phyloP scores from a whole-genome alignment of 2,797 vertebrate genomes.

The Ibycter americanus region DNA sequence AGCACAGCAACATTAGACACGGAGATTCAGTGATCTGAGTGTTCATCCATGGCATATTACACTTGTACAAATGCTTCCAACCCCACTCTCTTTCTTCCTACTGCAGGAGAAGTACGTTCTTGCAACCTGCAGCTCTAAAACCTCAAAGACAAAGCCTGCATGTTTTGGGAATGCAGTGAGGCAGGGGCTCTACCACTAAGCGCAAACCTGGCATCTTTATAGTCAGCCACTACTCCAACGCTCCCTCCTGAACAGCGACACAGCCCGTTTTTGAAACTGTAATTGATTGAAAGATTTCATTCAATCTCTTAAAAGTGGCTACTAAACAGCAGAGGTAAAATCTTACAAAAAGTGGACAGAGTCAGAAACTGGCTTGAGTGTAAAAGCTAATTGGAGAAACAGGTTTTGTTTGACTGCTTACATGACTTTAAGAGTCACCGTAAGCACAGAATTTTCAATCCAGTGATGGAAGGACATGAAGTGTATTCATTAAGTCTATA shows the following conservation, averaged over 20 bases:
- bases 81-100: background rate
- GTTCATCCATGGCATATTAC: rapidly evolving
- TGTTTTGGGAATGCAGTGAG: background rate
- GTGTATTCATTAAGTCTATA: background rate
- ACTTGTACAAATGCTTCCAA: background rate
- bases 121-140: background rate
- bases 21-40: background rate
- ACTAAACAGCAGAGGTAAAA: background rate
- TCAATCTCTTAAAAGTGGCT: background rate
- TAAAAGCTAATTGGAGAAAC: background rate
- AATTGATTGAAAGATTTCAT: background rate
- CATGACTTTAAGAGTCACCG: background rate
- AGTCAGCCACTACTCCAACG: background rate
- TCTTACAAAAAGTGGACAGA: background rate
- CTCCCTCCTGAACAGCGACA: background rate
- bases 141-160: background rate
- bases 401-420: background rate
- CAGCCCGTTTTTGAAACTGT: rapidly evolving
- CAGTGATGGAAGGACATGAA: background rate
- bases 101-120: background rate
- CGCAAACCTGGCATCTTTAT: background rate
- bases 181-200: background rate
- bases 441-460: background rate
- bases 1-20: background rate
- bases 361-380: background rate